phyloP scores from a whole-genome alignment of 2,113 vertebrate genomes.

The Alligator sinensis region DNA sequence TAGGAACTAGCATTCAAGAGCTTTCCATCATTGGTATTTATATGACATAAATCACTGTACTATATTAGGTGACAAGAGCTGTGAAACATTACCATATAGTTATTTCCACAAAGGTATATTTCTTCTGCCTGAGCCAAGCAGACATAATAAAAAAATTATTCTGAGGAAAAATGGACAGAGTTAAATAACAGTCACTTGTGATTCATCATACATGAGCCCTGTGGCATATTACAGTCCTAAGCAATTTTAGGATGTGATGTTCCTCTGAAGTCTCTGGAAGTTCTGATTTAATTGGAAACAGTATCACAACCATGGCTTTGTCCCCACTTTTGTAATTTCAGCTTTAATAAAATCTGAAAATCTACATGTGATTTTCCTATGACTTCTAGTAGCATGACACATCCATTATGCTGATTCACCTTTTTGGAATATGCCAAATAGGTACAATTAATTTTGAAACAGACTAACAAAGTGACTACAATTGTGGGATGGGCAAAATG shows the following conservation, averaged over 20 bases:
- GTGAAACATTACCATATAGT: not conserved
- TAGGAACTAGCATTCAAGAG: conserved; percentile 35
- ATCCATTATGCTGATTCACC: not conserved
- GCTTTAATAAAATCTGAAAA: not conserved
- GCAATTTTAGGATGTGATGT: not conserved
- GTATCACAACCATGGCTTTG: not conserved
- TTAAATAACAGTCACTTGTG: not conserved
- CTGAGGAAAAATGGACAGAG: not conserved
- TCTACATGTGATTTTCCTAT: not conserved
- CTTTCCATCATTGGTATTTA: conserved; percentile 56
- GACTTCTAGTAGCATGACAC: not conserved
- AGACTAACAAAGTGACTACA: not conserved
- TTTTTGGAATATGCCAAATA: not conserved
- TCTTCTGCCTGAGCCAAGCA: not conserved
- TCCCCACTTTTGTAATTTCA: conserved; percentile 3
- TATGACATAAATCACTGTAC: not conserved
- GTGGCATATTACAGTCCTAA: not conserved
- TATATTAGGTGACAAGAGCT: conserved; percentile 50
- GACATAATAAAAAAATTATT: not conserved
- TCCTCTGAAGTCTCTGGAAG: conserved; percentile 18
- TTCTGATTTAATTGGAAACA: conserved; percentile 15
- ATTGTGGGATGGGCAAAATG: too few species aligned
- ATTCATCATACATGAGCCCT: conserved; percentile 1
- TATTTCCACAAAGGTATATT: not conserved
- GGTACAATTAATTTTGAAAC: not conserved